Evolutionary conservation across 35 echinoderm and acorn worm genomes (phyloP).

Genomic region (Amphiura filiformis): DNA sequence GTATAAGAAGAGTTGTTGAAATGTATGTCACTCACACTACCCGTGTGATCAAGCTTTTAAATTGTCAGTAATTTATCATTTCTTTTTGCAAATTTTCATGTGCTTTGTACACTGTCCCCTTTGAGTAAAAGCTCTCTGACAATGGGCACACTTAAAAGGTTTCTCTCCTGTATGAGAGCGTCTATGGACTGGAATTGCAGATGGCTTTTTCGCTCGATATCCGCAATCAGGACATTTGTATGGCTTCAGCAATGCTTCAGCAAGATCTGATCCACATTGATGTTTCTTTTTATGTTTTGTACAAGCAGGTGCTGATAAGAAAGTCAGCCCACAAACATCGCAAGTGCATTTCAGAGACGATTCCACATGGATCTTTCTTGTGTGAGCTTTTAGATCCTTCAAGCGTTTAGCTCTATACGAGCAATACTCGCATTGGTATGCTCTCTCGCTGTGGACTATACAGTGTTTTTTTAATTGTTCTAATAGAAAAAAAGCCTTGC

Average conservation of each 20-base stretch:
- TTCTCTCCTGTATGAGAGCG: neutral
- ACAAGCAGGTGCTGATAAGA: neutral
- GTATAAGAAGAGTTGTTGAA: too few relatives aligned
- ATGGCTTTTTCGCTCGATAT: neutral
- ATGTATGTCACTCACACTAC: too few relatives aligned
- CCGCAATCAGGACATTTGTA: neutral
- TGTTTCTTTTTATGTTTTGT: neutral
- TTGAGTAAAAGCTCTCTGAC: neutral
- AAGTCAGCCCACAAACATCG: neutral
- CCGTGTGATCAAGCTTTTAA: too few relatives aligned
- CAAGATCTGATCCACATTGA: neutral
- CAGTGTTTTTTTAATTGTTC: neutral
- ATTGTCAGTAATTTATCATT: too few relatives aligned
- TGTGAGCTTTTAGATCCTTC: neutral
- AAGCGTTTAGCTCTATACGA: neutral
- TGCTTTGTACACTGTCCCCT: neutral
- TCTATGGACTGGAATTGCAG: neutral
- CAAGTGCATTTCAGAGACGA: neutral
- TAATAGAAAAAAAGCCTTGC: neutral
- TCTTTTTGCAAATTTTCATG: conserved; percentile 1
- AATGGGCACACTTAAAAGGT: neutral
- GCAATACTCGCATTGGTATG: neutral
- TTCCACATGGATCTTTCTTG: neutral
- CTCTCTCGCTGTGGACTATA: neutral
- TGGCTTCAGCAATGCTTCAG: neutral